phyloP scores from a whole-genome alignment of 2,797 vertebrate genomes.

The Myoxocephalus aenaeus region DNA sequence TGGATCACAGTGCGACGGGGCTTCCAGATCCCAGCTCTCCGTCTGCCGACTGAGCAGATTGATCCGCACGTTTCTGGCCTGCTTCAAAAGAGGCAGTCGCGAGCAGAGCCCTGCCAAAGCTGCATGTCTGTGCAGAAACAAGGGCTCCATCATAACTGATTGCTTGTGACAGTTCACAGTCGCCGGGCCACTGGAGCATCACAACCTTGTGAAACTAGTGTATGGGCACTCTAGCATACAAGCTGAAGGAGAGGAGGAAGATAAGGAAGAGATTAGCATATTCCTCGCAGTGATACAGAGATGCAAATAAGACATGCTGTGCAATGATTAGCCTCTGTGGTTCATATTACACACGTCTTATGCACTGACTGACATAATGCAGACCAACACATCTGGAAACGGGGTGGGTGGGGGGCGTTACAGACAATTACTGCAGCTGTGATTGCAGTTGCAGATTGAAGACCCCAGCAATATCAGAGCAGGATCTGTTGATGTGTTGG shows the following conservation, averaged over 20 bases:
- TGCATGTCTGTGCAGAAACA: slow-evolving; percentile 78
- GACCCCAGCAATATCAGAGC: slow-evolving; percentile 31
- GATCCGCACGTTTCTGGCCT: slow-evolving; percentile 71
- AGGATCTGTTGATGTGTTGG: slow-evolving; percentile 41
- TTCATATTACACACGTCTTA: slow-evolving; percentile 67
- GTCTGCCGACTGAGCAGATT: slow-evolving; percentile 75
- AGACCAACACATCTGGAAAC: slow-evolving; percentile 51
- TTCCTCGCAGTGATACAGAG: slow-evolving; percentile 68
- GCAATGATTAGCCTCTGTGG: slow-evolving; percentile 49
- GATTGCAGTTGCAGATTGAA: slow-evolving; percentile 49
- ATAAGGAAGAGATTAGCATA: slow-evolving; percentile 69
- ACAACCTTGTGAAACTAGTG: slow-evolving; percentile 82
- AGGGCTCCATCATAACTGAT: slow-evolving; percentile 82
- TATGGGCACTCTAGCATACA: slow-evolving; percentile 76
- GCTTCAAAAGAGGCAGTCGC: slow-evolving; percentile 69
- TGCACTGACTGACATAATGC: slow-evolving; percentile 64
- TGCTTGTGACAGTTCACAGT: slow-evolving; percentile 84
- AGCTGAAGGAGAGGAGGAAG: slow-evolving; percentile 62
- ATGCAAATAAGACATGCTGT: slow-evolving; percentile 64
- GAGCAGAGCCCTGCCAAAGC: slow-evolving; percentile 71
- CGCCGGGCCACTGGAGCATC: slow-evolving; percentile 81
- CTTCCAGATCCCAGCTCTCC: slow-evolving; percentile 59
- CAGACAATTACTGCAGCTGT: slow-evolving; percentile 43
- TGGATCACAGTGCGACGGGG: slow-evolving; percentile 72
- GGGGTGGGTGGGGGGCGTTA: slow-evolving; percentile 27